Conservation (phyloP, 2,113 vertebrate species). For the Apteryx owenii region DNA sequence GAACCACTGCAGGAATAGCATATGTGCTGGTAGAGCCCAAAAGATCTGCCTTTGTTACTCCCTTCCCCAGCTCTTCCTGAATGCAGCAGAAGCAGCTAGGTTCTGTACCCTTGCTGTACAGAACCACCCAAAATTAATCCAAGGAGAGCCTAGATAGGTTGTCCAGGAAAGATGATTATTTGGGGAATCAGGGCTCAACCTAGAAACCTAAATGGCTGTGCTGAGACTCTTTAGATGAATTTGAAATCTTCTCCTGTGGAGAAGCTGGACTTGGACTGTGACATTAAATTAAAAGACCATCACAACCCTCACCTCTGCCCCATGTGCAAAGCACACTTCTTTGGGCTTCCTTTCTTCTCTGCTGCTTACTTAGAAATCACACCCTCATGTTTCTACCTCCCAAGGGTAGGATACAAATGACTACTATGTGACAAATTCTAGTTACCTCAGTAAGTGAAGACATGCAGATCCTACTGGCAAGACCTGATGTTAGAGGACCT, state of each 20-base stretch:
- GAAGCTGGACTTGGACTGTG: neutral
- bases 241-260: neutral
- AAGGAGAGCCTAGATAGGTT: neutral
- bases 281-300: neutral
- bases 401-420: neutral
- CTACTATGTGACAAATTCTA: neutral
- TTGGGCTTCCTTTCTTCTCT: neutral
- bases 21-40: neutral
- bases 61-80: neutral
- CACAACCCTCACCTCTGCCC: neutral
- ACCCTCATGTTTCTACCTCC: neutral
- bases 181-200: neutral
- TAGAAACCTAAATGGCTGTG: neutral
- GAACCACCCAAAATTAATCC: neutral
- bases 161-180: neutral
- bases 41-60: neutral
- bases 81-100: neutral
- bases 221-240: neutral
- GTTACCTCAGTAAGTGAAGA: neutral
- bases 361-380: neutral
- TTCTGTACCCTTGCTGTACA: neutral
- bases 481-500: neutral
- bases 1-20: neutral
- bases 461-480: neutral
- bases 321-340: neutral